Evolutionary conservation across 2,888 invertebrate genomes (phyloP), one percentile per base, ranked within the genome.

Genomic region (Diplazon laetatorius): DNA sequence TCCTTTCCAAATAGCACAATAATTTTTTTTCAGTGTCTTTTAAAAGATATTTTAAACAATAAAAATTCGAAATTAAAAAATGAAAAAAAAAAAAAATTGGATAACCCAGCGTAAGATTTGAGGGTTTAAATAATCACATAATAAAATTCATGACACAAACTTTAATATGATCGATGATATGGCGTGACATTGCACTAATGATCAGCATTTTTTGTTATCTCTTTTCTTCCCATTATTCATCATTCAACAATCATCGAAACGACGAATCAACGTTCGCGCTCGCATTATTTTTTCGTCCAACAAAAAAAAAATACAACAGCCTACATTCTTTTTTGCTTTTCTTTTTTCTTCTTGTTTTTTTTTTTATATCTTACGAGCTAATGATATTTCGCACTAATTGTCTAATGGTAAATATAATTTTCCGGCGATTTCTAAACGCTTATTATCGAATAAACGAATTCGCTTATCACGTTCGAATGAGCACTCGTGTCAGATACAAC

Each of bases 121-220:
- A 50, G 6, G 16, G 20, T 14, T 46, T 18, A 20, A 50, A 14
- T 25, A 68, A 55, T 18, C 3, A 12, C 14, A 9, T 12, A 20
- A 42, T 8, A 55, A 42, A 16, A n/a, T 44, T 72, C 39, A 60
- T 46, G 78, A 82, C 80, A 81, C 68, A 83, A 79, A 82, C 80
- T 83, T 83, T 82, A 84, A 80, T 82, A 76, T 71, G 52, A 80
- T 82, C 76, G 80, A 83, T 84, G 84, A 85, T 84, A 85, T 86
- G 83, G 79, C 80, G 79, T 82, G 76, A 80, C 69, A 80, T 76
- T 78, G 80, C 81, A 65, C 81, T 76, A 78, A 55, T 20, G 59
- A 71, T 72, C 46, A 44, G 63, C 68, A 46, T 76, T 20, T 16
- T 25, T 46, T 20, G 20, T 37, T 46, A n/a, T n/a, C n/a, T n/a